phyloP scores from a whole-genome alignment of 2,797 vertebrate genomes.

The Pachyuromys duprasi region DNA sequence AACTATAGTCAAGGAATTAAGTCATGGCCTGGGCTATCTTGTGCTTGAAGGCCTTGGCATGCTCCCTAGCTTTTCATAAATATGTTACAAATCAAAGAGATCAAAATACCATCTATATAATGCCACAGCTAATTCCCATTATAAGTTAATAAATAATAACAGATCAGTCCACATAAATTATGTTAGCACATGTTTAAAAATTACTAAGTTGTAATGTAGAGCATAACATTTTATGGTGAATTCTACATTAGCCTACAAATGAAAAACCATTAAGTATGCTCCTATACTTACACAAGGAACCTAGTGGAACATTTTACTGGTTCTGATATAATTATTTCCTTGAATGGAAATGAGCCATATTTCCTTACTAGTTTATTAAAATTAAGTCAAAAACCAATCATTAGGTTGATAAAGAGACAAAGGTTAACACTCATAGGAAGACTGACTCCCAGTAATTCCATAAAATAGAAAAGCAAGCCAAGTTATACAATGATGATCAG shows the following conservation, averaged over 20 bases:
- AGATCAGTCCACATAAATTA: neutral
- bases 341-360: slow-evolving; percentile 19
- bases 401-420: neutral
- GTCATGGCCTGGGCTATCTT: neutral
- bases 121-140: slow-evolving; percentile 1
- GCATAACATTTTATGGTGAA: neutral
- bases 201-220: neutral
- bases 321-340: slow-evolving; percentile 8
- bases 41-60: neutral
- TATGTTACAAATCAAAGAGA: neutral
- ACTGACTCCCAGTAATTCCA: neutral
- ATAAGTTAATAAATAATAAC: neutral
- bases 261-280: neutral
- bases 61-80: slow-evolving; percentile 1
- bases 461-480: neutral
- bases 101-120: neutral
- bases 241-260: slow-evolving; percentile 37
- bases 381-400: neutral
- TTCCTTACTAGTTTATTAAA: slow-evolving; percentile 20
- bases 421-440: slow-evolving; percentile 27
- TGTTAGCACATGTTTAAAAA: neutral
- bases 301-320: neutral
- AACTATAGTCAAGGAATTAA: slow-evolving; percentile 4
- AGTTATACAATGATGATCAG: neutral
- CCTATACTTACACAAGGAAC: neutral